Percentiles rank a stretch among this genome's conserved stretches.
These are phyloP conservation scores for Cassiopea andromeda DNA, from an alignment of 30 jellyfish, hydroid and myxozoan species.

Conservation along the genomic window DNA sequence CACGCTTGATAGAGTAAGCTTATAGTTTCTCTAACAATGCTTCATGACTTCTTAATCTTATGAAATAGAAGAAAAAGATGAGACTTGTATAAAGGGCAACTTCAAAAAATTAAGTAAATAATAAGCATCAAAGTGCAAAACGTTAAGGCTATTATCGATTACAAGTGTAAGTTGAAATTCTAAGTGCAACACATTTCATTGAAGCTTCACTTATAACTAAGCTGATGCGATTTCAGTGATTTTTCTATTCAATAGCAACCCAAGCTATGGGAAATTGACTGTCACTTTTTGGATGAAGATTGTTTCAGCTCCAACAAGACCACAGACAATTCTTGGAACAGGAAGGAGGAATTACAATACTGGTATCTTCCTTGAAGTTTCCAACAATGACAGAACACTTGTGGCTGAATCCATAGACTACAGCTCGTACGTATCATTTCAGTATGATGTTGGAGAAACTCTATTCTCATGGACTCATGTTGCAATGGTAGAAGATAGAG, in stretches of 20 bases:
- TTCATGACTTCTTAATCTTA: no score
- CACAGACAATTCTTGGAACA: slow-evolving; percentile 22
- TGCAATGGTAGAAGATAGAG: slow-evolving; percentile 1
- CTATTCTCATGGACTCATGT: slow-evolving; percentile 20
- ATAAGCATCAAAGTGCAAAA: no score
- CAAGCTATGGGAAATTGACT: slow-evolving; percentile 6
- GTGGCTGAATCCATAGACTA: background rate
- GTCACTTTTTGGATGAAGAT: slow-evolving; percentile 21
- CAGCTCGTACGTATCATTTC: background rate
- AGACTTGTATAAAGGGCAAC: no score
- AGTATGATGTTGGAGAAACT: background rate
- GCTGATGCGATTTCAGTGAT: background rate
- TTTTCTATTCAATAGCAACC: slow-evolving; percentile 10
- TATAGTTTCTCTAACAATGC: no score
- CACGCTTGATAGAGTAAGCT: no score
- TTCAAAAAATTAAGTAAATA: no score
- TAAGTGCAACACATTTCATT: no score
- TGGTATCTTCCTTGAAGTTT: background rate
- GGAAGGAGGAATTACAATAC: slow-evolving; percentile 9
- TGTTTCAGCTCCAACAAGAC: background rate
- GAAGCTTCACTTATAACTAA: no score
- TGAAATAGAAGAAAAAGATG: no score
- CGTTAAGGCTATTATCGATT: no score
- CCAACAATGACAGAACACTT: background rate
- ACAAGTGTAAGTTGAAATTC: no score